A percentile compares a stretch with the other conserved stretches of the same genome.
Evolutionary conservation across 2,888 invertebrate genomes (phyloP).

Genomic region (Eilema griseolum): DNA sequence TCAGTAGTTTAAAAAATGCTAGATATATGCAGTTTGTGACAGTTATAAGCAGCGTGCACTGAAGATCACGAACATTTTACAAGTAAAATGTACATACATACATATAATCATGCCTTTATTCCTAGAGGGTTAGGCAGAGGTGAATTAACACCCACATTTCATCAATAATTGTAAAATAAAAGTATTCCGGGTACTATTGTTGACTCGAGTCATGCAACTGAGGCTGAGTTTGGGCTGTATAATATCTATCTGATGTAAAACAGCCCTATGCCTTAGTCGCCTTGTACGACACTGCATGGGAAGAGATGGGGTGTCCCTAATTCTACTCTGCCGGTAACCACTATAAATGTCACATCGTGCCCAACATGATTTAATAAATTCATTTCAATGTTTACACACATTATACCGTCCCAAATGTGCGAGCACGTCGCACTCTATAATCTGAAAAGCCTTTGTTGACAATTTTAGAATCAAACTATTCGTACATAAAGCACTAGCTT

Average conservation of each 20-base stretch:
- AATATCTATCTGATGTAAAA: no score
- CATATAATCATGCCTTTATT: no score
- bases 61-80: neutral
- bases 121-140: no score
- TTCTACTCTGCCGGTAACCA: no score
- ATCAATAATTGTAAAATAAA: no score
- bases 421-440: slow-evolving; percentile 3
- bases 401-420: slow-evolving; percentile 1
- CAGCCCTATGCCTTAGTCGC: no score
- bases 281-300: no score
- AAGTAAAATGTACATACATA: neutral
- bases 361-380: neutral
- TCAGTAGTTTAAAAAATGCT: neutral
- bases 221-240: no score
- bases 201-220: no score
- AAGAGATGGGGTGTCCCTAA: no score
- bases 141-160: no score
- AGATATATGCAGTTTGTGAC: neutral
- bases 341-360: neutral
- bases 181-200: no score
- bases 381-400: neutral
- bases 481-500: neutral
- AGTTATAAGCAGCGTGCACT: neutral
- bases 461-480: neutral
- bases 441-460: slow-evolving; percentile 1